Percentiles rank a stretch among this genome's conserved stretches.
Conservation (phyloP, 2,797 vertebrate genomes). For the Tenualosa ilisha region DNA sequence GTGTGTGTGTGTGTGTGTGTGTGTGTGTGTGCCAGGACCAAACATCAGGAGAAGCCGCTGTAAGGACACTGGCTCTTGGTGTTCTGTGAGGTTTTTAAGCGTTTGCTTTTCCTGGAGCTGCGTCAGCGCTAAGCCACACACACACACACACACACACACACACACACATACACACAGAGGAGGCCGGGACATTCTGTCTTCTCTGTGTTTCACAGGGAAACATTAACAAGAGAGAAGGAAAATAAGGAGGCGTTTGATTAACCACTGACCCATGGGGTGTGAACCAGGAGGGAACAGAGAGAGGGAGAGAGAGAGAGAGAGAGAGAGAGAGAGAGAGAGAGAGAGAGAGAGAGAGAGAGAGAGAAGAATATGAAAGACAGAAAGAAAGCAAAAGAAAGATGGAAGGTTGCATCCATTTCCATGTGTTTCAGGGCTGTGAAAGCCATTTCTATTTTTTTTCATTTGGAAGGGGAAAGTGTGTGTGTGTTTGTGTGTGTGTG, state of each 20-base stretch:
- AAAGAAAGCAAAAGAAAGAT: background rate
- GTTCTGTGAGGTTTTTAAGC: background rate
- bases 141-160: background rate
- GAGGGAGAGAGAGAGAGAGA: background rate
- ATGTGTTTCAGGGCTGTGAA: background rate
- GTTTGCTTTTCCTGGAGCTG: background rate
- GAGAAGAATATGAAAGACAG: background rate
- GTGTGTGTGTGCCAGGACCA: background rate
- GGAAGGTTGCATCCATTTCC: background rate
- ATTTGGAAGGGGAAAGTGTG: background rate
- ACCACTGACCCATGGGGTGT: background rate
- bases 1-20: slow-evolving; percentile 17
- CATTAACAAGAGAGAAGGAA: background rate
- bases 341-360: slow-evolving; percentile 3
- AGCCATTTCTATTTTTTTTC: background rate
- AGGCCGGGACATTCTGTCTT: background rate
- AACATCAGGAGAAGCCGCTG: background rate
- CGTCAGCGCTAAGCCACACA: background rate
- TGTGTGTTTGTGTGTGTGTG: background rate
- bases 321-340: background rate
- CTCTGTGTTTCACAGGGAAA: background rate
- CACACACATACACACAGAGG: too few species aligned
- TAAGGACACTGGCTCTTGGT: background rate
- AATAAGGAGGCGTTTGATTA: background rate
- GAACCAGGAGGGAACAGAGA: background rate